A percentile compares a stretch with the other conserved stretches of the same genome.
Conservation (phyloP, 2,797 vertebrate species). For the Chrosomus eos region DNA sequence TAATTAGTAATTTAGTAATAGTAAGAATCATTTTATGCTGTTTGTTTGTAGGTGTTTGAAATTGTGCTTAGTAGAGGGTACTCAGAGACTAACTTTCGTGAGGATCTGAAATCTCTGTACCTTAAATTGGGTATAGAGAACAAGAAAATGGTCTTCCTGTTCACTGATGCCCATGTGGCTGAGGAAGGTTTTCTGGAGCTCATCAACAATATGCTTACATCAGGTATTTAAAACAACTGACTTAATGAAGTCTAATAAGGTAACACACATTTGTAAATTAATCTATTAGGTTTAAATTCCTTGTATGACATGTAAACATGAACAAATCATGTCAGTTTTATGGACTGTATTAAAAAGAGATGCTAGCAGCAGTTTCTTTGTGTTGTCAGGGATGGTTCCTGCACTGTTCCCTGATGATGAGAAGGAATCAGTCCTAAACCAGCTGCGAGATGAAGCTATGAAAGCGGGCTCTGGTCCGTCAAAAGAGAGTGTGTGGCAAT, state of each 20-base stretch:
- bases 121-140: slow-evolving; percentile 89
- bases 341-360: slow-evolving; percentile 14
- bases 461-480: slow-evolving; percentile 80
- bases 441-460: slow-evolving; percentile 86
- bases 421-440: slow-evolving; percentile 85
- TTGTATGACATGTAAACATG: neutral
- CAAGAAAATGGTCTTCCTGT: slow-evolving; percentile 89
- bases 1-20: neutral
- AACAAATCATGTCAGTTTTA: neutral
- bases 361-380: neutral
- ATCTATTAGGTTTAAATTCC: neutral
- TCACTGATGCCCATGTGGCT: slow-evolving; percentile 91
- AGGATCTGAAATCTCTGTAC: slow-evolving; percentile 91
- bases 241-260: neutral
- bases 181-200: slow-evolving; percentile 97
- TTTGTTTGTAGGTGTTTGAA: slow-evolving; percentile 86
- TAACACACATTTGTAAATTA: neutral
- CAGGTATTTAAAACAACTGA: slow-evolving; percentile 76
- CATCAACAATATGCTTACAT: slow-evolving; percentile 98
- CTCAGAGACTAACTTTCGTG: slow-evolving; percentile 85
- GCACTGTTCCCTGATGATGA: slow-evolving; percentile 94
- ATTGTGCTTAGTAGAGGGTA: slow-evolving; percentile 92
- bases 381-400: slow-evolving; percentile 88
- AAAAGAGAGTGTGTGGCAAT: slow-evolving; percentile 94
- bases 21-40: neutral